Evolutionary conservation across 2,888 invertebrate genomes (phyloP), one percentile per base, ranked within the genome.

Genomic region (Diarsia brunnea): DNA sequence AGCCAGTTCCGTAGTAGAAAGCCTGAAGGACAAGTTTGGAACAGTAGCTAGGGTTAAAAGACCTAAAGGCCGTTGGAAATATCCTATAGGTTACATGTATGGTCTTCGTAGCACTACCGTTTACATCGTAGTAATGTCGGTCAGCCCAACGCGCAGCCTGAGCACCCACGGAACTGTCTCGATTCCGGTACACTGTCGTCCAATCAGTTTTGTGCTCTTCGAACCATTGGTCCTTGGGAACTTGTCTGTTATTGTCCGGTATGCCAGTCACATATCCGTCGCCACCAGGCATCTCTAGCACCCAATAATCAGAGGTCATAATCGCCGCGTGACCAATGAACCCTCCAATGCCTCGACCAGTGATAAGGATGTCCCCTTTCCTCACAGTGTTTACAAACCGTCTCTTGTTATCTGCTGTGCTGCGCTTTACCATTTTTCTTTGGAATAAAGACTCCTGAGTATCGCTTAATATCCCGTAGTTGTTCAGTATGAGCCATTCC

Each of bases 401-500:
- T 43, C 91, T 88, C 74, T 94, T 94, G 69, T 93, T 93, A 75
- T 92, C 79, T 0, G 79, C 91, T 2, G 90, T 92, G 75, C 90
- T 92, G 4, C 92, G 89, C 73, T 92, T 92, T n/a, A 67, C 89
- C 53, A 92, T 92, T 91, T 94, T 94, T 79, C 82, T 91, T 64
- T 90, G 81, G 60, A 92, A 92, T 81, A 94, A 84, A 68, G 93
- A 93, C 85, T 93, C 92, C 58, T 93, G 91, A 68, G 93, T 94
- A 84, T 94, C 94, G 43, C 87, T 70, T 43, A 93, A 84, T 87
- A 94, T 87, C 19, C 93, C 93, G 76, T 92, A 95, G 89, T 94
- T 93, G 85, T 94, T 94, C 86, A 93, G 89, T 79, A 94, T 87
- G 58, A 95, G 91, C 92, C 94, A 95, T 83, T 95, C 93, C 47